Conservation (phyloP, 2,888 invertebrate species). For the Digitonthophagus gazella region DNA sequence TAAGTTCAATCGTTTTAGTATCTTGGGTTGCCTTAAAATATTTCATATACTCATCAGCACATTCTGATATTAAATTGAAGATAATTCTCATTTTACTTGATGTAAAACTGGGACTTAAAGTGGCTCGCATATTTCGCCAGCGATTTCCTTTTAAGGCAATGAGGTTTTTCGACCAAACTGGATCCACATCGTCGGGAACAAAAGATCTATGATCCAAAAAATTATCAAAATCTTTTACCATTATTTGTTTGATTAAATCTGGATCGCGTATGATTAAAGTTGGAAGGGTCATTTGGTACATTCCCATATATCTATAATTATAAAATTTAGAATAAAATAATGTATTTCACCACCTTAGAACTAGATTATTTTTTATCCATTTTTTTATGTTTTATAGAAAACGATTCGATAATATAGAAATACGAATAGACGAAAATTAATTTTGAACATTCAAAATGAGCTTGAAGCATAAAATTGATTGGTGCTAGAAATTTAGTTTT, state of each 20-base stretch:
- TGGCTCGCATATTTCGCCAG: slow-evolving; percentile 50
- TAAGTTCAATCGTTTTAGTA: no score
- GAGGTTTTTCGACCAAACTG: slow-evolving; percentile 34
- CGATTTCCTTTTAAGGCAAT: slow-evolving; percentile 31
- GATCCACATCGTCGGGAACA: slow-evolving; percentile 36
- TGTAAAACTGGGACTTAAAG: slow-evolving; percentile 52
- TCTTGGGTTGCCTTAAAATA: slow-evolving; percentile 32
- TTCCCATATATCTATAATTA: slow-evolving; percentile 36
- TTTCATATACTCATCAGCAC: slow-evolving; percentile 33
- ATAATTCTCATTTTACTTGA: slow-evolving; percentile 53
- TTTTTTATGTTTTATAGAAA: no score
- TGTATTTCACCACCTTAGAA: no score
- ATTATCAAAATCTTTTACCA: slow-evolving; percentile 47
- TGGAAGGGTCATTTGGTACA: slow-evolving; percentile 35
- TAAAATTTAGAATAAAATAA: no score
- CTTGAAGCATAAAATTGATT: no score
- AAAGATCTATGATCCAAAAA: slow-evolving; percentile 44
- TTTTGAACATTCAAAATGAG: no score
- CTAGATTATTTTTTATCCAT: no score
- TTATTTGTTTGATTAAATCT: slow-evolving; percentile 46
- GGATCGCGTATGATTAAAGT: slow-evolving; percentile 37
- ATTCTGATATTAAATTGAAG: slow-evolving; percentile 49
- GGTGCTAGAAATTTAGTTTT: no score
- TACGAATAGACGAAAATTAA: no score
- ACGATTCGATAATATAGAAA: no score